A percentile compares a stretch with the other conserved stretches of the same genome.
These are phyloP conservation scores for Callorhinus ursinus DNA, from an alignment of 2,113 vertebrate species.

Conservation along the genomic window DNA sequence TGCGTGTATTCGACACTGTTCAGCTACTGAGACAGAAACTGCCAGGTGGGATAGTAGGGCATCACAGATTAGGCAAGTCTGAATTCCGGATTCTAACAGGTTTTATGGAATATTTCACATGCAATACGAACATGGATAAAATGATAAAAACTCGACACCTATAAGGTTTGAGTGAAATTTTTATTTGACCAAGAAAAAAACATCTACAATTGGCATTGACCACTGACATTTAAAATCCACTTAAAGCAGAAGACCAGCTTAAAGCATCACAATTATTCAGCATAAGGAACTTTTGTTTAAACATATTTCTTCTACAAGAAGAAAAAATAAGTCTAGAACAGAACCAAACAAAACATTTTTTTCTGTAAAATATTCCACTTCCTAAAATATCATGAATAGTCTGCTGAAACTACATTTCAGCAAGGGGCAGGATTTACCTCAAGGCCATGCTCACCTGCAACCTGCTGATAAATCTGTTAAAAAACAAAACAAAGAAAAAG, in stretches of 20 bases:
- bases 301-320: constrained; percentile 8
- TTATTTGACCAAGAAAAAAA: constrained; percentile 51
- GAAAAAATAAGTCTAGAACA: not conserved
- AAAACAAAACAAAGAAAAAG: constrained; percentile 46
- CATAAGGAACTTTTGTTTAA: not conserved
- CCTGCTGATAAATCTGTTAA: constrained; percentile 65
- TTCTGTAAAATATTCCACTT: constrained; percentile 9
- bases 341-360: not conserved
- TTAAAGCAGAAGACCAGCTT: not conserved
- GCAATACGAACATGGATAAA: not conserved
- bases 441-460: constrained; percentile 13
- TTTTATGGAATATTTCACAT: not conserved
- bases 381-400: not conserved
- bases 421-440: constrained; percentile 57
- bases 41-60: not conserved
- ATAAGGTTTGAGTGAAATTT: constrained; percentile 21
- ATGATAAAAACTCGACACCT: not conserved
- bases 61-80: not conserved
- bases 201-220: not conserved
- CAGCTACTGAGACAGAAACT: not conserved
- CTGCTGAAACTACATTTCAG: constrained; percentile 34
- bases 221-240: constrained; percentile 39
- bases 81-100: not conserved
- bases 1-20: not conserved
- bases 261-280: not conserved